Conservation (phyloP, 2,797 vertebrate species). For the Apodemus agrarius region DNA sequence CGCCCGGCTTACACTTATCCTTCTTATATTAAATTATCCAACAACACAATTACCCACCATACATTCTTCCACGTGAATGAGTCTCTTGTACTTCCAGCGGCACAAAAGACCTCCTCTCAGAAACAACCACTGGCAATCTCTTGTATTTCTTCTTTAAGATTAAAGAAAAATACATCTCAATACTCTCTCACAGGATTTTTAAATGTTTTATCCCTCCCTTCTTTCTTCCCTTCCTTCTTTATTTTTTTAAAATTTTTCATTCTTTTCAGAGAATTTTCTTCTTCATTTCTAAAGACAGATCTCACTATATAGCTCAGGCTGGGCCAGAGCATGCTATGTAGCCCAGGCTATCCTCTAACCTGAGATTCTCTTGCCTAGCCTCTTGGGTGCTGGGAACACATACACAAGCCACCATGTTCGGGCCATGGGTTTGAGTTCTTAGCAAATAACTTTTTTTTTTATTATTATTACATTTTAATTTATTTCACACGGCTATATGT, state of each 20-base stretch:
- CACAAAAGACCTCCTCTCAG: neutral
- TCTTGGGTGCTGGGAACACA: neutral
- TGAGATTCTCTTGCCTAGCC: neutral
- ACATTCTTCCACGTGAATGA: neutral
- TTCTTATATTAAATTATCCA: slow-evolving; percentile 35
- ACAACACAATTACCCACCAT: neutral
- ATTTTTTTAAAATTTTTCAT: neutral
- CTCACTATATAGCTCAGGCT: neutral
- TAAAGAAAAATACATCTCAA: neutral
- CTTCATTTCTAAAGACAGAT: neutral
- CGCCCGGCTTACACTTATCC: neutral
- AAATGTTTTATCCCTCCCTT: neutral
- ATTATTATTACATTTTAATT: neutral
- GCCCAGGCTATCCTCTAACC: neutral
- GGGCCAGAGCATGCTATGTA: neutral
- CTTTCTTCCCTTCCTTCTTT: neutral
- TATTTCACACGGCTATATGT: neutral
- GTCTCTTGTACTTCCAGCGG: neutral
- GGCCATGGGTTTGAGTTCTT: neutral
- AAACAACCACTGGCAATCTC: neutral
- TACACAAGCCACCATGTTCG: neutral
- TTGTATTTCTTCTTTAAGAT: neutral
- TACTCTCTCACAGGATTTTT: neutral
- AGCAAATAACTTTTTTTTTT: neutral
- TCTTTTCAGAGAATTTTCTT: neutral